Base-by-base conservation (phyloP, 2,797 vertebrate species). In the Manis javanica region DNA sequence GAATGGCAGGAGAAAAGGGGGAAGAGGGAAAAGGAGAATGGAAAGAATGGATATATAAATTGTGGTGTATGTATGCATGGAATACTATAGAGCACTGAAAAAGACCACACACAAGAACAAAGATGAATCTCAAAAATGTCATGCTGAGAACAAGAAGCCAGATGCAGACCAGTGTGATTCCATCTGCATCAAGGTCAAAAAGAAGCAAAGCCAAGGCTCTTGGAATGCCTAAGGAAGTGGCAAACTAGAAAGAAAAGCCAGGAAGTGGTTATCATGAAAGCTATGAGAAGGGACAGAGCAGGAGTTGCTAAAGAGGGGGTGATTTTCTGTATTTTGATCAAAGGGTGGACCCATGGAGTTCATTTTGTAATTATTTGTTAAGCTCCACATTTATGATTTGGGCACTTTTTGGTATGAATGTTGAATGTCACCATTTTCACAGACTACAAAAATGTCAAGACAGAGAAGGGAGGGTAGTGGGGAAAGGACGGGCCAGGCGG, bases 51-150 rank as follows among this genome's bases (percentile, higher is more conserved):
- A 19, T 37, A 15, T 51, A 13, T 46, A 55, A 51, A 16, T 23
- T 0, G 1, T 1, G 1, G 7, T 0, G 0, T 6, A 1, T 0
- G 53, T 4, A 0, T 7, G 4, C 0, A 0, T 4, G 64, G 83
- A 95, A 18, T 83, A 95, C 66, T 94, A 91, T 39, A n/a, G n/a
- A 87, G 82, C 91, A 12, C 6, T 29, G 63, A 90, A 96, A 75
- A 96, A 16, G 84, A 61, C 1, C 24, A 10, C 34, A 6, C 0
- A 0, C 1, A 0, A 18, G 39, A 39, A 66, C 21, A 69, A 68
- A 96, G 46, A 24, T 1, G 0, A 59, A 21, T n/a, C 77, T 81
- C 34, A 57, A 66, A 53, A 61, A 34, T 10, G 3, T 1, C n/a
- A 10, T 14, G 12, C 53, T 7, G 37, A 51, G 79, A 37, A 63